Base-by-base conservation (phyloP, 2,888 invertebrate species). In the Bedellia somnulentella region DNA sequence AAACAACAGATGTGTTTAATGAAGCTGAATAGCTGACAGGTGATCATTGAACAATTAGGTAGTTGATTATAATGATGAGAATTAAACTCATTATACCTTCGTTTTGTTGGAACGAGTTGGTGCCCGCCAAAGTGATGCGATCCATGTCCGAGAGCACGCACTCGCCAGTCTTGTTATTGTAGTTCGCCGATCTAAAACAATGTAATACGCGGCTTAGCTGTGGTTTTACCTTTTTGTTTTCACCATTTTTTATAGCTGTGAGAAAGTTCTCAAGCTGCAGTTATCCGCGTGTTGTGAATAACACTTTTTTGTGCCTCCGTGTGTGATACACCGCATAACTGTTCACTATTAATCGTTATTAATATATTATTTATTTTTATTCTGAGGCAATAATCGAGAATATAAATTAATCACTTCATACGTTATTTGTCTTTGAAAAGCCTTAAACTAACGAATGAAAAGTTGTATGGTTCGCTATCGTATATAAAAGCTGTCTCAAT, bases 61-160 rank as follows among this genome's bases (percentile, higher is more conserved):
- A 22, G n/a, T 10, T 21, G 21, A 21, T 29, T 29, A 14, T 10
- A 13, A 29, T 21, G 13, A 29, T 29, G 29, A 22, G 29, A 29
- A 29, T 9, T 14, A 14, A 29, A 29, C 14, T 29, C 21, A 13
- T 29, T 29, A 56, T 78, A 60, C 81, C 82, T 57, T 83, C 83
- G 41, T 80, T 80, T 35, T 80, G 71, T 55, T 86, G 84, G 63
- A 92, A 89, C 42, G 86, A 82, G 47, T 79, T 86, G 32, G 87
- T 86, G 42, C 92, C 90, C 35, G 88, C 90, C 49, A 92, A 79
- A 31, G 93, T 92, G 64, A 93, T 83, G 44, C 93, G 83, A 76
- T 93, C 93, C 92, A 93, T 92, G 68, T 88, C 90, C 38, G 91
- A 92, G 47, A 93, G 79, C 57, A 88, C 87, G 73, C 93, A 93